Conservation (phyloP, 1,140 invertebrate species). For the Dolichoris vasculosae region DNA sequence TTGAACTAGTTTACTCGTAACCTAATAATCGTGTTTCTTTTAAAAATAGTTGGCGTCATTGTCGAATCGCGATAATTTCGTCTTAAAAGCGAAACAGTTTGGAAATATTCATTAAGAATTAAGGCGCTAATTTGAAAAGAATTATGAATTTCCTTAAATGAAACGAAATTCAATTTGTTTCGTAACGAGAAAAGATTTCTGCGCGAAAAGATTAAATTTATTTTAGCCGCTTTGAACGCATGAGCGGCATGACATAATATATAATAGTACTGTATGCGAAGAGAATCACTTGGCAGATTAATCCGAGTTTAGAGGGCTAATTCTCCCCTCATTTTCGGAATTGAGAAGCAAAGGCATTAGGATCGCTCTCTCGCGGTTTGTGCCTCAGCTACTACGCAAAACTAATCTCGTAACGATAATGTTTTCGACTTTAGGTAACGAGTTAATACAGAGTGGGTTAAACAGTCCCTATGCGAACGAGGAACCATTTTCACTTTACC, state of each 20-base stretch:
- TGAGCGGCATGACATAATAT: not conserved
- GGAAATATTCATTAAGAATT: no score
- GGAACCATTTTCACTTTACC: slow-evolving; percentile 34
- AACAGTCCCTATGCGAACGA: slow-evolving; percentile 36
- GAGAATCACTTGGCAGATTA: slow-evolving; percentile 40
- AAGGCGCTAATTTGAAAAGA: no score
- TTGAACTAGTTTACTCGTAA: no score
- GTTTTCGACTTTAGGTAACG: slow-evolving; percentile 48
- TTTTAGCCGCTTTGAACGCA: not conserved
- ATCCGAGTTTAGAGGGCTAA: slow-evolving; percentile 44
- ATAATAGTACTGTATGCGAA: not conserved
- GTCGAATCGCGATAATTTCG: no score
- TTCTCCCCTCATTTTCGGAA: slow-evolving; percentile 47
- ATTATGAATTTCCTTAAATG: no score
- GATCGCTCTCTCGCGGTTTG: slow-evolving; percentile 24
- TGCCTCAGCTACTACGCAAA: slow-evolving; percentile 8
- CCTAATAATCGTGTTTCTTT: no score
- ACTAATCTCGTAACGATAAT: slow-evolving; percentile 53
- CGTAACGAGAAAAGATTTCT: no score
- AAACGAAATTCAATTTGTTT: no score
- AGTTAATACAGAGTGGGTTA: slow-evolving; percentile 50
- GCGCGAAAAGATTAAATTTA: not conserved
- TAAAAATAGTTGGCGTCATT: no score
- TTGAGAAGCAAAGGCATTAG: slow-evolving; percentile 45
- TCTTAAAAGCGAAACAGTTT: no score